Evolutionary conservation across 2,113 vertebrate genomes (phyloP), one percentile per base, ranked within the genome.

Genomic region (Colossoma macropomum): DNA sequence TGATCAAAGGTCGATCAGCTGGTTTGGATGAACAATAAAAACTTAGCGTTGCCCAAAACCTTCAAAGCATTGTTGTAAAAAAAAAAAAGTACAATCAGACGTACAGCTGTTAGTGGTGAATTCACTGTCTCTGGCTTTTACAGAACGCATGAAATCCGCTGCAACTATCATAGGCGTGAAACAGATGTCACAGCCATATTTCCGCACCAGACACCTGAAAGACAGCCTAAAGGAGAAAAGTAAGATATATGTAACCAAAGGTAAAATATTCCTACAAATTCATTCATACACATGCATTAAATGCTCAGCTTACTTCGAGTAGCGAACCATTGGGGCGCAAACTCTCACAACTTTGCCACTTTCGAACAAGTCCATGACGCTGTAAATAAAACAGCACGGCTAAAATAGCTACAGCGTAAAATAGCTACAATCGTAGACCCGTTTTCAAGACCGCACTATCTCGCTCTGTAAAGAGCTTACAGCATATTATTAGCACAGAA

Each of bases 81-180:
- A 50, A 50, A n/a, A 45, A 45, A 4, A 45, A 6, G 4, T 45
- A 4, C 11, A 3, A n/a, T n/a, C n/a, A n/a, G n/a, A 78, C 92
- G 91, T 93, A 99, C 98, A 91, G 89, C 93, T 91, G 82, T 95
- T 97, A 66, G 96, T 98, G n/a, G 98, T 99, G 90, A 99, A 97
- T 94, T 99, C 97, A 34, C 96, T 98, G 93, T 99, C 96, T 93
- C 98, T 96, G 80, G 98, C 98, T 95, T 98, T 98, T 74, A 93
- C 82, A 76, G 98, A 99, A 85, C 93, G 93, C 90, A 98, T 92
- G 91, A 99, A 99, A 91, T 99, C 97, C 69, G 95, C 92, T 9
- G 98, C 98, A 81, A 99, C 93, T 56, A 99, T 98, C 98, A 99
- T 99, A 11, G 98, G 98, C 1, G 97, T 98, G 76, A 98, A 99